A percentile compares a stretch with the other conserved stretches of the same genome.
Conservation (phyloP, 2,113 vertebrate species). For the Sisor rabdophorus region DNA sequence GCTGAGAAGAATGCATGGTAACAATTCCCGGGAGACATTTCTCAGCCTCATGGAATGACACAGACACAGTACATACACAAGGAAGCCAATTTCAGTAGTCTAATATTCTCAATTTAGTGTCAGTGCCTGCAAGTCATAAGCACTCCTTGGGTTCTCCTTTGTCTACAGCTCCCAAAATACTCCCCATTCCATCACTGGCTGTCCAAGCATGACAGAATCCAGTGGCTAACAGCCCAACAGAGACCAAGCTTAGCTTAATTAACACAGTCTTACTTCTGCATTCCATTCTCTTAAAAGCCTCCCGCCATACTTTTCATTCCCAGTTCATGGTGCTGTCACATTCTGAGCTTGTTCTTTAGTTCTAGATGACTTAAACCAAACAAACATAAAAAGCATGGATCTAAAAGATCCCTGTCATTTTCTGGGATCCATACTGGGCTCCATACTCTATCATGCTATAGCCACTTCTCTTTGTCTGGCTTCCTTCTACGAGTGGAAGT, state of each 20-base stretch:
- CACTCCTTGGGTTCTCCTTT: slow-evolving; percentile 43
- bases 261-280: slow-evolving; percentile 38
- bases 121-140: slow-evolving; percentile 50
- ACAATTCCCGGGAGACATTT: slow-evolving; percentile 49
- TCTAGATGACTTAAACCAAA: slow-evolving; percentile 39
- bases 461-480: slow-evolving; percentile 27
- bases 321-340: slow-evolving; percentile 18
- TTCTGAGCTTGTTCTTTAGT: slow-evolving; percentile 18
- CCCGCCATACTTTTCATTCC: not conserved
- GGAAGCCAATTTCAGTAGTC: slow-evolving; percentile 15
- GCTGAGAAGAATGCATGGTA: slow-evolving; percentile 42
- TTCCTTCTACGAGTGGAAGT: no score
- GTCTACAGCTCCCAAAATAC: slow-evolving; percentile 41
- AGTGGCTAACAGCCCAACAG: slow-evolving; percentile 45
- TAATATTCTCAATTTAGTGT: slow-evolving; percentile 48
- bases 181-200: slow-evolving; percentile 39
- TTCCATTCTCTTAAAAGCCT: slow-evolving; percentile 33
- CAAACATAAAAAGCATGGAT: slow-evolving; percentile 40
- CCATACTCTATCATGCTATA: slow-evolving; percentile 28
- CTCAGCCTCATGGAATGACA: slow-evolving; percentile 36
- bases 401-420: slow-evolving; percentile 35
- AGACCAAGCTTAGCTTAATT: slow-evolving; percentile 51
- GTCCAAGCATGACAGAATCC: slow-evolving; percentile 46
- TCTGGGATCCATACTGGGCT: slow-evolving; percentile 41
- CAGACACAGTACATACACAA: slow-evolving; percentile 35